These are phyloP conservation scores for Elgonia sp. DNA, from an alignment of 2,888 invertebrate genomes.

Conservation along the genomic window DNA sequence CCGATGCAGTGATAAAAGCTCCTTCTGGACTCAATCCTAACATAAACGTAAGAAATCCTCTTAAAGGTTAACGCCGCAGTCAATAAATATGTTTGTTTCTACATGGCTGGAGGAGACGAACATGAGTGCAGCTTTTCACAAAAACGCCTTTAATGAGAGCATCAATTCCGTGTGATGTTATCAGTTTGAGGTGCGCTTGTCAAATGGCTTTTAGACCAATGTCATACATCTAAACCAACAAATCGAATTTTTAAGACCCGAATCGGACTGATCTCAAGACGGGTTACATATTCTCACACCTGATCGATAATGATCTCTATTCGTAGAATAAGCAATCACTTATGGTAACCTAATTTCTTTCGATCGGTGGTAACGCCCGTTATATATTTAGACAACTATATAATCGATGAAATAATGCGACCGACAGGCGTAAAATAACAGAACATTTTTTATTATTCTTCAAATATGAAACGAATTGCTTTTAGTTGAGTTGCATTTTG, in stretches of 20 bases:
- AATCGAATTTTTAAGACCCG: conserved; percentile 8
- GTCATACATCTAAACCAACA: conserved; percentile 9
- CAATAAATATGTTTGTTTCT: conserved; percentile 29
- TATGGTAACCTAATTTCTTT: conserved; percentile 28
- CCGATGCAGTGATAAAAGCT: conserved; percentile 15
- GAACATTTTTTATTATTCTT: conserved; percentile 8
- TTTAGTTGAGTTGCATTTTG: conserved; percentile 30
- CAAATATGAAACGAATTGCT: not conserved
- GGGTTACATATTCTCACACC: conserved; percentile 21
- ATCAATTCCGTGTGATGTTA: conserved; percentile 40
- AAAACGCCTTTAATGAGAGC: conserved; percentile 48
- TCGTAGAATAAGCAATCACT: conserved; percentile 14
- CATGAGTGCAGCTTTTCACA: conserved; percentile 25
- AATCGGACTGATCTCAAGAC: not conserved
- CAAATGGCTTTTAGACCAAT: conserved; percentile 35
- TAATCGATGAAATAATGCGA: conserved; percentile 34
- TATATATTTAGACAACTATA: conserved; percentile 15
- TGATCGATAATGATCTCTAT: conserved; percentile 7
- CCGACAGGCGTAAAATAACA: conserved; percentile 46
- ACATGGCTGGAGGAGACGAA: not conserved
- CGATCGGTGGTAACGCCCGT: not conserved
- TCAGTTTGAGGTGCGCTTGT: conserved; percentile 27
- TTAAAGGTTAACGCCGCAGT: conserved; percentile 4
- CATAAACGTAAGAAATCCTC: conserved; percentile 29
- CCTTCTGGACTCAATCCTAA: conserved; percentile 12